Evolutionary conservation across 1,140 invertebrate genomes (phyloP).

Genomic region (Orussus abietinus): DNA sequence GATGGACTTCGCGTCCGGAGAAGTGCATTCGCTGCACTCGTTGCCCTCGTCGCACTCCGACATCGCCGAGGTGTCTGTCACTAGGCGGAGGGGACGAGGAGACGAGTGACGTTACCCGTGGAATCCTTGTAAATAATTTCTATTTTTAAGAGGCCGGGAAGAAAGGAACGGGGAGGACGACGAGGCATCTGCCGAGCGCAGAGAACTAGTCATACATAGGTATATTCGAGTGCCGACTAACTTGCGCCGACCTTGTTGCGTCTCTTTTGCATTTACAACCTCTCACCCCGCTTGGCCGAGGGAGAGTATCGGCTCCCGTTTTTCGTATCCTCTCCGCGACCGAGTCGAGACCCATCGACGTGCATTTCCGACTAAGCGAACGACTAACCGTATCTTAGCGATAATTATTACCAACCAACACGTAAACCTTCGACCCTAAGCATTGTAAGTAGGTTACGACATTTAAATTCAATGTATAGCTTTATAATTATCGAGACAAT

Average conservation of each 20-base stretch:
- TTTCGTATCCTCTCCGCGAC: no score
- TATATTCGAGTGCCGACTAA: constrained; percentile 52
- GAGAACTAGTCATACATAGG: constrained; percentile 53
- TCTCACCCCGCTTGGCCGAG: constrained; percentile 44
- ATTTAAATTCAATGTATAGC: constrained; percentile 48
- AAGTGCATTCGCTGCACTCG: no score
- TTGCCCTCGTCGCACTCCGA: no score
- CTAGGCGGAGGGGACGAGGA: no score
- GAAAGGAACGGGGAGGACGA: no score
- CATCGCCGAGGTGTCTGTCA: no score
- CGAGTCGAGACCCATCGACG: no score
- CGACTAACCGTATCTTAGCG: constrained; percentile 46
- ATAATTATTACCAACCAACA: constrained; percentile 41
- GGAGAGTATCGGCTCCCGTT: constrained; percentile 29
- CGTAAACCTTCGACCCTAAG: constrained; percentile 46
- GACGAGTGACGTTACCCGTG: no score
- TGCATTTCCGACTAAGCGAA: constrained; percentile 41
- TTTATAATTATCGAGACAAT: constrained; percentile 49
- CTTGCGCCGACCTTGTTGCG: constrained; percentile 49
- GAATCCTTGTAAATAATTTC: constrained; percentile 54
- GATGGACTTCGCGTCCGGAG: no score
- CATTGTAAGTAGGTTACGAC: constrained; percentile 49
- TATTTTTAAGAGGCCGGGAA: constrained; percentile 55
- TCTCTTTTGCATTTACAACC: constrained; percentile 53
- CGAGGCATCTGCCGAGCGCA: constrained; percentile 48